phyloP scores from a whole-genome alignment of 2,113 vertebrate genomes.

The Ptilorrhoa leucosticta region DNA sequence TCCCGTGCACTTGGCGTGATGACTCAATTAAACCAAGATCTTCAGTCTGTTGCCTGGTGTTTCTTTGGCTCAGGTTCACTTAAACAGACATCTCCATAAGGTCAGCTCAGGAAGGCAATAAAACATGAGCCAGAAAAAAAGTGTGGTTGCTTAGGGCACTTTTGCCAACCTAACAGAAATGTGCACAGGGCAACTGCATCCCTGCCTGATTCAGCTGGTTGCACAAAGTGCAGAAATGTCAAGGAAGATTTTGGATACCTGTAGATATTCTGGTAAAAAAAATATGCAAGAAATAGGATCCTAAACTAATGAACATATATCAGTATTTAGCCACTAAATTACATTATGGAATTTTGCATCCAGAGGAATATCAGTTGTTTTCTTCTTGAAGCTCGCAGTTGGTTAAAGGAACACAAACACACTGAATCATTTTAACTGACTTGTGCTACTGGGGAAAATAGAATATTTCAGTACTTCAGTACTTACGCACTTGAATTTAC shows the following conservation, averaged over 20 bases:
- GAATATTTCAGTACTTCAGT: neutral
- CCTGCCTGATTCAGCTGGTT: neutral
- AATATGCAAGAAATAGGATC: neutral
- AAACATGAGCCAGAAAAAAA: neutral
- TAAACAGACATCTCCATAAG: neutral
- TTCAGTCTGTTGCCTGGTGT: neutral
- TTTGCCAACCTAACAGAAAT: neutral
- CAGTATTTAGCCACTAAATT: neutral
- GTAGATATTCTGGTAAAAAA: neutral
- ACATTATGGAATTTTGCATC: neutral
- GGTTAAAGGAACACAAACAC: neutral
- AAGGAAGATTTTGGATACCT: neutral
- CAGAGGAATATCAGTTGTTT: neutral
- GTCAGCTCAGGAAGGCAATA: neutral
- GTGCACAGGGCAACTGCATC: neutral
- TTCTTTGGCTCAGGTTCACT: neutral
- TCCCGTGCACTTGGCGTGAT: neutral
- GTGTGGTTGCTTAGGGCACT: neutral
- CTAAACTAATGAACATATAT: neutral
- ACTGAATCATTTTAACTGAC: neutral
- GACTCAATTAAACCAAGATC: conserved; percentile 3
- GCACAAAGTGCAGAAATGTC: neutral
- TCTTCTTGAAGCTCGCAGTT: neutral
- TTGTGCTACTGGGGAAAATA: neutral
- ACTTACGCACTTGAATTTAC: neutral